Evolutionary conservation across 2,113 vertebrate genomes (phyloP), one percentile per base, ranked within the genome.

Genomic region (Pterophyllum scalare): DNA sequence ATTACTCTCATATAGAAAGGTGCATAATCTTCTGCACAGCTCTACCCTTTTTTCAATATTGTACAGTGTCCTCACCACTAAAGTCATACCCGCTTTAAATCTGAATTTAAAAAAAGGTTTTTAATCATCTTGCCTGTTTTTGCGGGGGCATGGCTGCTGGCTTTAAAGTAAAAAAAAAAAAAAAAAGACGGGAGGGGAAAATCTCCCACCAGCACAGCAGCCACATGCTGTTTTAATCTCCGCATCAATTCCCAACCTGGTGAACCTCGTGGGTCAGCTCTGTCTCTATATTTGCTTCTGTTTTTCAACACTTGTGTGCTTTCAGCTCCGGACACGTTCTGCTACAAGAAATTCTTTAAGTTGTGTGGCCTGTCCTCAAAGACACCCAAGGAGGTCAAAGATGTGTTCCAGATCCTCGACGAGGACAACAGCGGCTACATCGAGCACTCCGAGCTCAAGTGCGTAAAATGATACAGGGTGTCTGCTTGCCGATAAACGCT

Each of bases 281-380:
- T 76, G 19, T 56, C 58, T 64, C 35, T 46, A 6, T 46, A 8
- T 15, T 28, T 31, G 19, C 2, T 40, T 64, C n/a, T 38, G 10
- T 5, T n/a, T 33, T 33, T 74, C 0, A 13, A 62, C 28, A 52
- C 67, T 22, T 67, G 8, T 46, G 35, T 57, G 43, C 83, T 62
- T 80, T 79, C 91, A 99, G 98, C 97, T 92, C 97, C 97, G 84
- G 97, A 97, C 85, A 96, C 97, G 82, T 99, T 99, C 92, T 96
- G 96, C 95, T 95, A 96, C 94, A 99, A 98, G 93, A 99, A 97
- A 95, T 99, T 99, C 95, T 99, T 98, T 94, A 94, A 97, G 94
- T 95, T 97, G 49, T 98, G 96, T 75, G 98, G 98, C 77, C 95
- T 99, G 87, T 95, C 97, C 91, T 96, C 97, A 91, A 99, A 98